Base-by-base conservation (phyloP, 2,113 vertebrate species). In the Bubo bubo region DNA sequence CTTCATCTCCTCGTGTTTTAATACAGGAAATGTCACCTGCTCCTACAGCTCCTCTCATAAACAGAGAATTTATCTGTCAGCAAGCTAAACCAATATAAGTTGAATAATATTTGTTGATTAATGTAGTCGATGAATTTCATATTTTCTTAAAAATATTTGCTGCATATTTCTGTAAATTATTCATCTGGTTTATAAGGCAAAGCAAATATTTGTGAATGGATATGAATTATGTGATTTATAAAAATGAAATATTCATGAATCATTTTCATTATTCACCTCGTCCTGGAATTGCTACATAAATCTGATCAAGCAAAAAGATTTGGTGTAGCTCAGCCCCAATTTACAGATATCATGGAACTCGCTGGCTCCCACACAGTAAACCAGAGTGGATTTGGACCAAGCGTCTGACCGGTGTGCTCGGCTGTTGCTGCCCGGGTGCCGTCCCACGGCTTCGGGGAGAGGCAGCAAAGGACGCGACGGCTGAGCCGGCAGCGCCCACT, bases 151-250 rank as follows among this genome's bases (percentile, higher is more conserved):
- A 94, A 93, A 95, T 94, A 95, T 95, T 95, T 97, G 88, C 83
- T 60, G 83, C 39, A 0, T 89, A 88, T 96, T 95, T 91, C 93
- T 72, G 88, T 95, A 93, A 95, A 95, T 95, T 95, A 96, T 96
- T 97, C 97, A 94, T 89, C 91, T 3, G 12, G 68, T 95, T 94
- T 95, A 92, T 95, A 95, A 95, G 77, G 95, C 88, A 93, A 92
- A 97, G 94, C 96, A 96, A 97, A 97, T 96, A 97, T 97, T 96
- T 97, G 97, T 94, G 96, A 96, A 95, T 93, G 91, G 88, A 94
- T 95, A 86, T 86, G 93, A 94, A 96, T 97, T 92, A 89, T 68
- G 91, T 87, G 94, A 95, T 95, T 92, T 97, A 89, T 93, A 88
- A 92, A 74, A 84, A 97, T 96, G 95, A 95, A 96, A 96, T 97